Percentiles rank a stretch among this genome's conserved stretches.
phyloP scores from a whole-genome alignment of 2,888 invertebrate species.

The Heteromurus nitidus region DNA sequence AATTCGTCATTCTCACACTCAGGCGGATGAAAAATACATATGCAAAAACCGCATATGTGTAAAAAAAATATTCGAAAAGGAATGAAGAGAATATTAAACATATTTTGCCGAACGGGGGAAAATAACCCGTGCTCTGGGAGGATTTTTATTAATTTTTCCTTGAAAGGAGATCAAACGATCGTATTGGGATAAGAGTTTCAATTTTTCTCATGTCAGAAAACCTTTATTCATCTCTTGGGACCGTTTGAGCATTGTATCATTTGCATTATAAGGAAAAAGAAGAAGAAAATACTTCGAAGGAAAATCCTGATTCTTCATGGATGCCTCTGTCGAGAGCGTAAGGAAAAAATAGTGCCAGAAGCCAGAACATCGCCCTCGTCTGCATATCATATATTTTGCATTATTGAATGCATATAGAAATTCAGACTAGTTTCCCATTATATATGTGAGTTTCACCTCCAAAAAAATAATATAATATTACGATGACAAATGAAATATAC shows the following conservation, averaged over 20 bases:
- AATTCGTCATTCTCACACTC: too few relatives aligned
- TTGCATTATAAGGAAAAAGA: background rate
- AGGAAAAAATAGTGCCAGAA: slow-evolving; percentile 12
- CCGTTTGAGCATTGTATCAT: background rate
- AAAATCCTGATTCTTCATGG: slow-evolving; percentile 46
- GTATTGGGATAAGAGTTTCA: slow-evolving; percentile 34
- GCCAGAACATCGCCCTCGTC: slow-evolving; percentile 10
- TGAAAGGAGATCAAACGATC: slow-evolving; percentile 45
- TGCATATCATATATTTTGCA: slow-evolving; percentile 10
- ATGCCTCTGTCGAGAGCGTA: too few relatives aligned
- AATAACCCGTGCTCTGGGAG: background rate
- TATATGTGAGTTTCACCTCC: background rate
- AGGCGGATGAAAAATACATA: too few relatives aligned
- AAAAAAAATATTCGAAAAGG: too few relatives aligned
- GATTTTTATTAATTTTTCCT: slow-evolving; percentile 56
- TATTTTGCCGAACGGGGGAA: background rate
- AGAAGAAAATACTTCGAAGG: too few relatives aligned
- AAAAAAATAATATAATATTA: too few relatives aligned
- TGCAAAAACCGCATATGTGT: too few relatives aligned
- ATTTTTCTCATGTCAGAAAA: slow-evolving; percentile 37
- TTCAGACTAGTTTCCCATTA: background rate
- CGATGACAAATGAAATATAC: slow-evolving; percentile 49
- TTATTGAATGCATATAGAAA: background rate
- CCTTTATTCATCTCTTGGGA: slow-evolving; percentile 39
- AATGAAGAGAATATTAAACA: too few relatives aligned